These are phyloP conservation scores for Tragelaphus buxtoni DNA, from an alignment of 2,113 vertebrate genomes.

Conservation along the genomic window DNA sequence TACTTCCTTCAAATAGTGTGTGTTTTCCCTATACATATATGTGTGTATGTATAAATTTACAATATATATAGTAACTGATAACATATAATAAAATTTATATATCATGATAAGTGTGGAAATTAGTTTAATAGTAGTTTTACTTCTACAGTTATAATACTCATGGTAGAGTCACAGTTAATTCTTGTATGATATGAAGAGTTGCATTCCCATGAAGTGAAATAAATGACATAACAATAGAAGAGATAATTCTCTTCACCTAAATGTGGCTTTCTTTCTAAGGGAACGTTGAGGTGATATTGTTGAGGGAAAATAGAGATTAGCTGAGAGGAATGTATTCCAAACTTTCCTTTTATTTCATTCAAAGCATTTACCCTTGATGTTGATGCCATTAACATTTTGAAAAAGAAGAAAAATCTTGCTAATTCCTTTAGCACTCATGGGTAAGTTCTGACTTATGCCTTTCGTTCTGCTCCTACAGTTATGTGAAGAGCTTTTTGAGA, in stretches of 20 bases:
- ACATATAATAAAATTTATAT: neutral
- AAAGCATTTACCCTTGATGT: neutral
- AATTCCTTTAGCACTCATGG: neutral
- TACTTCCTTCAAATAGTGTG: neutral
- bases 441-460: conserved; percentile 9
- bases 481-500: conserved; percentile 98
- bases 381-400: neutral
- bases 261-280: neutral
- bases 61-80: neutral
- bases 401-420: neutral
- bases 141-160: neutral
- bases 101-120: neutral
- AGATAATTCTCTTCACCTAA: neutral
- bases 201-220: neutral
- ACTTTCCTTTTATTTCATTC: neutral
- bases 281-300: neutral
- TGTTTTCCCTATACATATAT: neutral
- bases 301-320: neutral
- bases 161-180: neutral
- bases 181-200: neutral
- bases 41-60: neutral
- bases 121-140: neutral
- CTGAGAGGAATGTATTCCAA: neutral
- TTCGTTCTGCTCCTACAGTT: conserved; percentile 81
- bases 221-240: neutral